Base-by-base conservation (phyloP, 2,888 invertebrate species). In the Lithophane semibrunnea region DNA sequence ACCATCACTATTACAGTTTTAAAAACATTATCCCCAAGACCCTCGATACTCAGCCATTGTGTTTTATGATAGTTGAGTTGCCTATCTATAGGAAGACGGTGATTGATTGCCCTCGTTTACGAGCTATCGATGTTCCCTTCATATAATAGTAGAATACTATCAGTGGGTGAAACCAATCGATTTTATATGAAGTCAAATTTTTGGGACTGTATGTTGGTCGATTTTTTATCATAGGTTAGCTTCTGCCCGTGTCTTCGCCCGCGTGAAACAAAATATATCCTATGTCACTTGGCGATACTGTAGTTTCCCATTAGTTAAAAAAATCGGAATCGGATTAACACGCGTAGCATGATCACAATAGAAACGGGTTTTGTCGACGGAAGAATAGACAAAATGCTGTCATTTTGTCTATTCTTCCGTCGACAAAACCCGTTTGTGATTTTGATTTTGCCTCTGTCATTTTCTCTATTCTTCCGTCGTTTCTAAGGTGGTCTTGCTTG, bases 101-200 rank as follows among this genome's bases (percentile, higher is more conserved):
- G 83, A 80, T 78, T 56, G 65, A 80, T 83, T 24, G 78, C 78
- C 77, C 49, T 58, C 80, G 72, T 66, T 83, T 78, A 78, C 80
- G 60, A 66, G 24, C 78, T 66, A 82, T 77, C 71, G 78, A 77
- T 29, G 42, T 71, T 56, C 21, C 42, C 47, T 49, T 29, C 54
- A 3, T 76, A 21, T 21, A 44, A 52, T 44, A 24, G 29, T 67
- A 24, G 49, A 42, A n/a, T 12, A 21, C n/a, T 75, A 67, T 63
- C 56, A 52, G 65, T 21, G 12, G 29, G n/a, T 8, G n/a, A 80
- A 54, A 5, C 37, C 65, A 18, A 74, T 61, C 29, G 66, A 56
- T 82, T 56, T 73, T 42, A 24, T 61, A 42, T 79, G 18, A 52
- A 52, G 49, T 24, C 2, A 9, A 44, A 16, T 77, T 37, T 66